Percentiles rank a stretch among this genome's conserved stretches.
Conservation (phyloP, 2,888 invertebrate species). For the Acleris laterana region DNA sequence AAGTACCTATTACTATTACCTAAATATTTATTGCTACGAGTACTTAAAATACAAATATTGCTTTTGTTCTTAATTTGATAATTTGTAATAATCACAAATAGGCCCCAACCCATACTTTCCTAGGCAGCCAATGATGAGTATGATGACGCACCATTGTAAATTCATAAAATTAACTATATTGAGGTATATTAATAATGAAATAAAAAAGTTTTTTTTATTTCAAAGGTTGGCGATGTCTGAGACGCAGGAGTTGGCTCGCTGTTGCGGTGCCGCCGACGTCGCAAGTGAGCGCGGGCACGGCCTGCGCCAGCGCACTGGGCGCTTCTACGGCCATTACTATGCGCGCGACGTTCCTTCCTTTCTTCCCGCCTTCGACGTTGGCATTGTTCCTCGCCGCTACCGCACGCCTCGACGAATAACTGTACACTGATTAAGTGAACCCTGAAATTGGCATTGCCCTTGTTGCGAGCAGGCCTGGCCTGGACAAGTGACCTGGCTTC, state of each 20-base stretch:
- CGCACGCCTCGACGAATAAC: slow-evolving; percentile 65
- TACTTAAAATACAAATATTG: too few relatives aligned
- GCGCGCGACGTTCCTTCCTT: slow-evolving; percentile 75
- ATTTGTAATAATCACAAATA: too few relatives aligned
- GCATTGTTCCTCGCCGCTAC: slow-evolving; percentile 71
- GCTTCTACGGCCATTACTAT: slow-evolving; percentile 65
- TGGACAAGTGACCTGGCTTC: slow-evolving; percentile 58
- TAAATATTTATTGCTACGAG: too few relatives aligned
- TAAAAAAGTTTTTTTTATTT: background rate
- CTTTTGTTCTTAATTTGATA: too few relatives aligned
- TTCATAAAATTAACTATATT: too few relatives aligned
- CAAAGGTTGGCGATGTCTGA: slow-evolving; percentile 22
- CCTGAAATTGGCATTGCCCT: slow-evolving; percentile 83
- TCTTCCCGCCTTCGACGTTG: slow-evolving; percentile 79
- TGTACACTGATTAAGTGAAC: slow-evolving; percentile 74
- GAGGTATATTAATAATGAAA: background rate
- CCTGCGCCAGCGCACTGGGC: slow-evolving; percentile 51
- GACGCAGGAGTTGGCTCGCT: slow-evolving; percentile 15
- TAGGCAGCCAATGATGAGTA: too few relatives aligned
- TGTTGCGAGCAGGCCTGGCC: slow-evolving; percentile 63
- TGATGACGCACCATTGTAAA: too few relatives aligned
- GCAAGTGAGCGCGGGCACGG: slow-evolving; percentile 45
- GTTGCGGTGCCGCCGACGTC: slow-evolving; percentile 39
- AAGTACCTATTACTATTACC: too few relatives aligned
- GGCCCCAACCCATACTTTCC: too few relatives aligned